phyloP scores from a whole-genome alignment of 2,888 invertebrate genomes.

The Trissoscelio sp. region DNA sequence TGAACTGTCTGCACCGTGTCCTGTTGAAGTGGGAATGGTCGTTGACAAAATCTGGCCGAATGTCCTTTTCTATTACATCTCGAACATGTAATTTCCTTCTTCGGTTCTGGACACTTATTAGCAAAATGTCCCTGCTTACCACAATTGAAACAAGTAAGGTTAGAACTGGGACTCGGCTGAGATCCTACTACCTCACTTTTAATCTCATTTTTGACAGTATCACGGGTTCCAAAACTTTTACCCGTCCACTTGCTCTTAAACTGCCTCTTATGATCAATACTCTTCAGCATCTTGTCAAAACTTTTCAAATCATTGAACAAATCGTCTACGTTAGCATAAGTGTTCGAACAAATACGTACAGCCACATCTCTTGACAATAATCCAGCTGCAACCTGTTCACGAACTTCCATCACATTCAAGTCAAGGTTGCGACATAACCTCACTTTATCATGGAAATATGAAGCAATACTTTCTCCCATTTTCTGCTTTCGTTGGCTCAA shows the following conservation, averaged over 20 bases:
- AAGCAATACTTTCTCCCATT: slow-evolving; percentile 26
- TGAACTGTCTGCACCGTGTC: not conserved
- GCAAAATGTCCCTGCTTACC: not conserved
- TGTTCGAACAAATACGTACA: not conserved
- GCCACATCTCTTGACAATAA: not conserved
- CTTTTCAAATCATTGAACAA: not conserved
- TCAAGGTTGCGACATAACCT: not conserved
- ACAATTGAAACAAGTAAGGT: slow-evolving; percentile 10
- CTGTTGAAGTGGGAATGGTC: not conserved
- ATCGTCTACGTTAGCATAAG: not conserved
- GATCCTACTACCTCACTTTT: no score
- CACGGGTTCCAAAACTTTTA: no score
- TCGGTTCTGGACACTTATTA: not conserved
- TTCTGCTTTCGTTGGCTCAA: slow-evolving; percentile 48
- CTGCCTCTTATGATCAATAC: no score
- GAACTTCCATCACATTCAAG: not conserved
- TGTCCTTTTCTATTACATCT: not conserved
- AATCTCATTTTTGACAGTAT: no score
- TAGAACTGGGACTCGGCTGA: no score
- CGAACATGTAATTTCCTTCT: not conserved
- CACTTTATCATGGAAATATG: slow-evolving; percentile 8
- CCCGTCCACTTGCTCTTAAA: no score
- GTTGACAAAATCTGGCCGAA: not conserved
- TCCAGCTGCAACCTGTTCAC: not conserved
- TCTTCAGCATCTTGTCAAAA: no score